phyloP scores from a whole-genome alignment of 37 sponge, comb jelly and placozoan genomes.

The Agelas oroides region DNA sequence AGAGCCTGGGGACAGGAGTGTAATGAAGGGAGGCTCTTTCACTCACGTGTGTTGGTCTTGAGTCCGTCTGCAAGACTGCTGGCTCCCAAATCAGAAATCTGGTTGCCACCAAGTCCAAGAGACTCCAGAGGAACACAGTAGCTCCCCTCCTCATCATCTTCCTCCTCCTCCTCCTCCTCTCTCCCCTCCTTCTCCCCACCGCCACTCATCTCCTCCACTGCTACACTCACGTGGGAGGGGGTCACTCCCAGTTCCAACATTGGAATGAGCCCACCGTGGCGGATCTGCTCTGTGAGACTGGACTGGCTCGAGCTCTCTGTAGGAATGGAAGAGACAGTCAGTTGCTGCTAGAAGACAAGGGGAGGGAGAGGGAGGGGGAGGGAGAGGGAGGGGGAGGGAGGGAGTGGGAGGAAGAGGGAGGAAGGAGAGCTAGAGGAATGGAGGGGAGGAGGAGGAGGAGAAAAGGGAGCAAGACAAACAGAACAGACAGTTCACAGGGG shows the following conservation, averaged over 20 bases:
- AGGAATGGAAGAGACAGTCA: neutral
- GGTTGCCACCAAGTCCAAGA: conserved; percentile 80
- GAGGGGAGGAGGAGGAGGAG: too few species aligned
- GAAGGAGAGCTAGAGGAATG: too few species aligned
- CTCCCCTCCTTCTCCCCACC: neutral
- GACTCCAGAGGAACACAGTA: conserved; percentile 55
- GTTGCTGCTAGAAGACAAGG: neutral
- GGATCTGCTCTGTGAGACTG: conserved; percentile 28
- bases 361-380: neutral
- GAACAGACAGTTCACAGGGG: too few species aligned
- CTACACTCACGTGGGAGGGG: conserved; percentile 37
- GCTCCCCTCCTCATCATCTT: conserved; percentile 26
- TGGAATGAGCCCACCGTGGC: neutral
- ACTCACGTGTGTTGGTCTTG: conserved; percentile 61
- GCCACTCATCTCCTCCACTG: neutral
- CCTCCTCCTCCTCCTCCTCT: neutral
- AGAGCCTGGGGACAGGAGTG: too few species aligned
- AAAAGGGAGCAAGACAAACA: too few species aligned
- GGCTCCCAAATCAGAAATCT: conserved; percentile 58
- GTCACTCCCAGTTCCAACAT: conserved; percentile 39
- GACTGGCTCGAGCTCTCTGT: neutral
- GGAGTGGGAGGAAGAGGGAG: too few species aligned
- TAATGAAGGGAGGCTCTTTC: too few species aligned
- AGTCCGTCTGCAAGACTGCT: conserved; percentile 42
- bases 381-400: too few species aligned